These are phyloP conservation scores for Syrphus vitripennis DNA, from an alignment of 2,888 invertebrate species.

Conservation along the genomic window DNA sequence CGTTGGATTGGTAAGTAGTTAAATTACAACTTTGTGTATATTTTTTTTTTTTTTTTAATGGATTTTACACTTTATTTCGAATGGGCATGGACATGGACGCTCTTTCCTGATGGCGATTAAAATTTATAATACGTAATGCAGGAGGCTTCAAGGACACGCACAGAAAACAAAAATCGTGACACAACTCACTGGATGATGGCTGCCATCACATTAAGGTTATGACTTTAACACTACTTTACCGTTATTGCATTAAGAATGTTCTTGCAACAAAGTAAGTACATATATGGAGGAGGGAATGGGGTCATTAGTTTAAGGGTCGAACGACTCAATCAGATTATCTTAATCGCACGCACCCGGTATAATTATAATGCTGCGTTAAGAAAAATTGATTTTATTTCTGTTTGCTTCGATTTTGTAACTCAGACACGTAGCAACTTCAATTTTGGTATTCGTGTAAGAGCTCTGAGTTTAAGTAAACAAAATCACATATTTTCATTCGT, in stretches of 20 bases:
- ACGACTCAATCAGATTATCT: not conserved
- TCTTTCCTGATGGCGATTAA: not conserved
- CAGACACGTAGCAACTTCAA: constrained; percentile 13
- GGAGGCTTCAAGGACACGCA: constrained; percentile 3
- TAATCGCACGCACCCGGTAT: not conserved
- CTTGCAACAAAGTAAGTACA: not conserved
- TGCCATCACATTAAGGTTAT: not conserved
- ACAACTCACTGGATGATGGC: not conserved
- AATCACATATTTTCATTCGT: constrained; percentile 25
- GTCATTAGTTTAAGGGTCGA: not conserved
- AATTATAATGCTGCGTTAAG: not conserved
- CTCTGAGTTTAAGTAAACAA: not conserved
- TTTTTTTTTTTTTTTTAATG: no score
- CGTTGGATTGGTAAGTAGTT: not conserved
- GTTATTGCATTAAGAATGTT: not conserved
- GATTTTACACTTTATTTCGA: not conserved
- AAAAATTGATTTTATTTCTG: constrained; percentile 1
- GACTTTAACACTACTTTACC: not conserved
- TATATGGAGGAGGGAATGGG: not conserved
- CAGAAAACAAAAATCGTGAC: not conserved
- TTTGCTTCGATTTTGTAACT: not conserved
- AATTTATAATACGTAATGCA: not conserved
- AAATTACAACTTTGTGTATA: constrained; percentile 13
- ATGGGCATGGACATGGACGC: no score
- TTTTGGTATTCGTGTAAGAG: not conserved